Conservation (phyloP, 2,888 invertebrate genomes). For the Trichogramma evanescens region DNA sequence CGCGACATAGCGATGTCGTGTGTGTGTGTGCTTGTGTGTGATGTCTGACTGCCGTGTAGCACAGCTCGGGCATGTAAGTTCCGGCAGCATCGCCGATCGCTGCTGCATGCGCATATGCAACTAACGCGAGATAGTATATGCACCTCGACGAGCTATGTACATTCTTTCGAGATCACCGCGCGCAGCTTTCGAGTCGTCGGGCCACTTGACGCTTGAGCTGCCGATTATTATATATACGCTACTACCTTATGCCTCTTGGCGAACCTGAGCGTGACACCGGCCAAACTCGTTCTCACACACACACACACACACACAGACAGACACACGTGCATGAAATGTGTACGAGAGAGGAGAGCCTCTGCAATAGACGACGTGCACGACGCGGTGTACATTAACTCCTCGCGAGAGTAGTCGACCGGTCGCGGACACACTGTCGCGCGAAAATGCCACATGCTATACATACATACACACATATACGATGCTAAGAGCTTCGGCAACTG, state of each 20-base stretch:
- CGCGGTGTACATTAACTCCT: too few relatives aligned
- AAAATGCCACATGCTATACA: too few relatives aligned
- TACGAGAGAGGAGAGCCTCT: not conserved
- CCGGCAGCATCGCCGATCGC: too few relatives aligned
- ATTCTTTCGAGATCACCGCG: not conserved
- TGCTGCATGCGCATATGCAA: not conserved
- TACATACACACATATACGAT: too few relatives aligned
- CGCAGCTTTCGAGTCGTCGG: not conserved
- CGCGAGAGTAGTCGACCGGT: not conserved
- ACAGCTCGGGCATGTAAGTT: too few relatives aligned
- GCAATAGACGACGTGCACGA: too few relatives aligned
- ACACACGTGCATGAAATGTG: slow-evolving; percentile 13
- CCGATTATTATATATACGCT: too few relatives aligned
- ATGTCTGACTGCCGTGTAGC: too few relatives aligned
- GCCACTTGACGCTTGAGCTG: not conserved
- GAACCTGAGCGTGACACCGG: slow-evolving; percentile 28
- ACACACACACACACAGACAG: slow-evolving; percentile 18
- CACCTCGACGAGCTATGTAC: not conserved
- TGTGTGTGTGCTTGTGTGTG: too few relatives aligned
- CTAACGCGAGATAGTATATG: not conserved
- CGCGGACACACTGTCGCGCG: not conserved
- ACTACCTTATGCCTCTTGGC: slow-evolving; percentile 10
- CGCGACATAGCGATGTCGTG: too few relatives aligned
- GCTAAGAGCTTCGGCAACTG: too few relatives aligned
- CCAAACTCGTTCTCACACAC: slow-evolving; percentile 38